Percentiles rank a stretch among this genome's conserved stretches.
phyloP scores from a whole-genome alignment of 2,113 vertebrate species.

The Fulica atra region DNA sequence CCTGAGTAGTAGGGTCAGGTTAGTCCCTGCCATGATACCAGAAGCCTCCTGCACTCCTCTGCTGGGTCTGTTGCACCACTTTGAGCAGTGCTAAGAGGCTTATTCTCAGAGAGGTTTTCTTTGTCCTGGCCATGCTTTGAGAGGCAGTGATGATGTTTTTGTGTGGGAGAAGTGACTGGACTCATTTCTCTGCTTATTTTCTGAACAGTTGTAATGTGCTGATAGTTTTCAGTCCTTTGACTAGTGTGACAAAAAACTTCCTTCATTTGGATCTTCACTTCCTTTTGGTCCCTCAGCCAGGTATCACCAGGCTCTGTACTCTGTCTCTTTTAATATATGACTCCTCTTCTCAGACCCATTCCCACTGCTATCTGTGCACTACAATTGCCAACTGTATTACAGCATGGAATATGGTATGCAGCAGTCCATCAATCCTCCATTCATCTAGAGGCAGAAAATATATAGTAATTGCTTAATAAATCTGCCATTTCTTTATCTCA shows the following conservation, averaged over 20 bases:
- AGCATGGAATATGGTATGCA: neutral
- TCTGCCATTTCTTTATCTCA: conserved; percentile 38
- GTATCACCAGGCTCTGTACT: neutral
- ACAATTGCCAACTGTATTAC: conserved; percentile 21
- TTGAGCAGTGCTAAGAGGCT: neutral
- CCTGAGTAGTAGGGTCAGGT: neutral
- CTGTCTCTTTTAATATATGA: conserved; percentile 52
- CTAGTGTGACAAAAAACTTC: conserved; percentile 1
- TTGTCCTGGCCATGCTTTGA: neutral
- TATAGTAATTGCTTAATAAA: conserved; percentile 67
- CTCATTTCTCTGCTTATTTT: neutral
- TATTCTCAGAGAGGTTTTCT: neutral
- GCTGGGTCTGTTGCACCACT: neutral
- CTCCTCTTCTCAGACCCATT: conserved; percentile 51
- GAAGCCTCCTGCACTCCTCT: neutral
- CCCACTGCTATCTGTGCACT: conserved; percentile 33
- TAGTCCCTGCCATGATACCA: neutral
- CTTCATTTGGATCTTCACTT: conserved; percentile 55
- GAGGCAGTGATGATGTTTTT: neutral
- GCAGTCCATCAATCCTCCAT: conserved; percentile 44
- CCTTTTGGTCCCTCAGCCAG: neutral
- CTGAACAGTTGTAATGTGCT: neutral
- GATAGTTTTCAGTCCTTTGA: conserved; percentile 23
- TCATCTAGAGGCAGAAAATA: conserved; percentile 57
- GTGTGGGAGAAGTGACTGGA: neutral